Base-by-base conservation (phyloP, 2,113 vertebrate genomes). In the Amblyornis subalaris region DNA sequence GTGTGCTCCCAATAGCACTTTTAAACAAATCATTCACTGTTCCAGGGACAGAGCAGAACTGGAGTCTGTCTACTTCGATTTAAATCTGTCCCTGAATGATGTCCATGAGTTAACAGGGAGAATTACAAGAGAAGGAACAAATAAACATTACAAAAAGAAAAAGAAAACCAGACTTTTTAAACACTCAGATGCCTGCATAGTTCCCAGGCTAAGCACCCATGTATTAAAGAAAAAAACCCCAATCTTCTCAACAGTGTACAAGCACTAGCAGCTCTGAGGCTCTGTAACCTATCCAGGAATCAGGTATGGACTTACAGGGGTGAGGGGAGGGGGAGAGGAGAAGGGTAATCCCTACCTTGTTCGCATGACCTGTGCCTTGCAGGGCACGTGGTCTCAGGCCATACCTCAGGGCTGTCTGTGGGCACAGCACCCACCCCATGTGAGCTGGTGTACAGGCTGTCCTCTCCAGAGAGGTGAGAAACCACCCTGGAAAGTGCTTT, bases 101-200 rank as follows among this genome's bases (percentile, higher is more conserved):
- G 90, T 91, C 92, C 92, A 57, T 94, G 90, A 92, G 88, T 93
- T 94, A 96, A 80, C 89, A 61, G 89, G 48, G 85, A 93, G 84
- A 94, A 95, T 84, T 91, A 82, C 89, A 95, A 91, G 72, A 45
- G 78, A 93, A 89, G 95, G 90, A 96, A 96, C 81, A 97, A 96
- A 97, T 97, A 97, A 97, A 97, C 95, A 96, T 76, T 91, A 69
- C 42, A 64, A 88, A 93, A 90, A 81, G 74, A 71, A 90, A 96
- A 90, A 94, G 89, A 94, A 88, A 95, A 84, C 73, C 95, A 97
- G 96, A 94, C 92, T 91, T 95, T 85, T 87, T 71, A 94, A 96
- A 96, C 73, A 96, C 44, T 75, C 40, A 20, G 82, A 82, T 0
- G 81, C 71, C 79, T 74, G 85, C 71, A 87, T 33, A 66, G 78